Conservation (phyloP, 2,888 invertebrate species). For the Drosophila falleni region DNA sequence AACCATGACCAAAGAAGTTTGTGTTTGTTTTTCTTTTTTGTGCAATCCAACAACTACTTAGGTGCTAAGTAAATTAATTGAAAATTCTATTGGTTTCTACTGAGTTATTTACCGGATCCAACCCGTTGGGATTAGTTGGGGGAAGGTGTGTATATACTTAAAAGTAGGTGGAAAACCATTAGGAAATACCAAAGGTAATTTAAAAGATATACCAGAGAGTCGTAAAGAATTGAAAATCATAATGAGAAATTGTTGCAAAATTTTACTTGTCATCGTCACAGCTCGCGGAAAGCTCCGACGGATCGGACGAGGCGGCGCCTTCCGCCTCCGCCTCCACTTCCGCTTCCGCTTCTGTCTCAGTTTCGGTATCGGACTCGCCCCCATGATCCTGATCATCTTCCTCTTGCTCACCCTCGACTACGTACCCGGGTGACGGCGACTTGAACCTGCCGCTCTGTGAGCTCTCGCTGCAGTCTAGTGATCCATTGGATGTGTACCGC, state of each 20-base stretch:
- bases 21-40: background rate
- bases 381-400: slow-evolving; percentile 26
- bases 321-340: slow-evolving; percentile 15
- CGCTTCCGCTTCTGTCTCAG: slow-evolving; percentile 34
- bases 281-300: slow-evolving; percentile 49
- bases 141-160: slow-evolving; percentile 13
- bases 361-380: slow-evolving; percentile 29
- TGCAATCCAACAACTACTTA: slow-evolving; percentile 7
- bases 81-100: slow-evolving; percentile 3
- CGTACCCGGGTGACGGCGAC: slow-evolving; percentile 85
- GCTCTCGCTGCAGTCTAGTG: slow-evolving; percentile 79
- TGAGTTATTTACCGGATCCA: slow-evolving; percentile 6
- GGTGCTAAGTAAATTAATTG: background rate
- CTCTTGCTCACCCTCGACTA: slow-evolving; percentile 46
- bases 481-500: slow-evolving; percentile 76
- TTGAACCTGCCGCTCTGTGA: slow-evolving; percentile 83
- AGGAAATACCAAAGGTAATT: background rate
- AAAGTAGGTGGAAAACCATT: slow-evolving; percentile 7
- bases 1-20: background rate
- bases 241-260: slow-evolving; percentile 37
- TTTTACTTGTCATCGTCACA: slow-evolving; percentile 77
- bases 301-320: slow-evolving; percentile 39
- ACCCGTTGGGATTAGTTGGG: slow-evolving; percentile 11
- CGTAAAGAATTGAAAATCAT: slow-evolving; percentile 19
- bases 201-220: slow-evolving; percentile 32